Evolutionary conservation across 2,113 vertebrate species (phyloP).

Genomic region (Pelvicachromis taeniatus): DNA sequence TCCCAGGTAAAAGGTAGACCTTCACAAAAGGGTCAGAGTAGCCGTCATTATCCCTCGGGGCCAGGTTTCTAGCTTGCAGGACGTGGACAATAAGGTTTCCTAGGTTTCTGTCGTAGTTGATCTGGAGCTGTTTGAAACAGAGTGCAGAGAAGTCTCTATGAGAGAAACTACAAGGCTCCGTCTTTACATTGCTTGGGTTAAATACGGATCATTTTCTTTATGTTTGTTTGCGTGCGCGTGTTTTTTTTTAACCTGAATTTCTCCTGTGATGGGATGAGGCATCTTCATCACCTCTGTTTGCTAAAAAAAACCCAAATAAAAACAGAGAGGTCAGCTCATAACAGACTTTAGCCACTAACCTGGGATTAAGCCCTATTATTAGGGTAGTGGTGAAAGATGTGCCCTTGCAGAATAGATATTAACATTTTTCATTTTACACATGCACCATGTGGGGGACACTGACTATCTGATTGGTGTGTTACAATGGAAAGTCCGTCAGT

Average conservation of each 20-base stretch:
- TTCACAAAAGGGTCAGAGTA: slow-evolving; percentile 99
- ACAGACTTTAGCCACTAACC: neutral
- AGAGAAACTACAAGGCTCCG: neutral
- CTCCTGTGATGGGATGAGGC: slow-evolving; percentile 90
- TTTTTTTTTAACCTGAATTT: slow-evolving; percentile 85
- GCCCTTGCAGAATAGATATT: neutral
- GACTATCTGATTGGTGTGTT: neutral
- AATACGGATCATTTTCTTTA: neutral
- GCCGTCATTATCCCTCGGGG: slow-evolving; percentile 89
- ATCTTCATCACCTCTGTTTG: slow-evolving; percentile 77
- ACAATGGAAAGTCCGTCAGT: neutral
- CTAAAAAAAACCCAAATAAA: slow-evolving; percentile 65
- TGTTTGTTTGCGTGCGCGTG: neutral
- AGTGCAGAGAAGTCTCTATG: neutral
- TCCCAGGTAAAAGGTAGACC: slow-evolving; percentile 96
- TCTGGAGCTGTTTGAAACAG: slow-evolving; percentile 83
- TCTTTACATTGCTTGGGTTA: neutral
- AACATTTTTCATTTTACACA: neutral
- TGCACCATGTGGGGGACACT: neutral
- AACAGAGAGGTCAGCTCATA: neutral
- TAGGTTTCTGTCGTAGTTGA: slow-evolving; percentile 94
- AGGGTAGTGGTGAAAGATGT: neutral
- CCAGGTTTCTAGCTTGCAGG: slow-evolving; percentile 95
- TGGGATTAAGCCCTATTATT: neutral
- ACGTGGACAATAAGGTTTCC: slow-evolving; percentile 97